Percentiles rank a stretch among this genome's conserved stretches.
These are phyloP conservation scores for Dioctria rufipes DNA, from an alignment of 2,888 invertebrate genomes.

Conservation along the genomic window DNA sequence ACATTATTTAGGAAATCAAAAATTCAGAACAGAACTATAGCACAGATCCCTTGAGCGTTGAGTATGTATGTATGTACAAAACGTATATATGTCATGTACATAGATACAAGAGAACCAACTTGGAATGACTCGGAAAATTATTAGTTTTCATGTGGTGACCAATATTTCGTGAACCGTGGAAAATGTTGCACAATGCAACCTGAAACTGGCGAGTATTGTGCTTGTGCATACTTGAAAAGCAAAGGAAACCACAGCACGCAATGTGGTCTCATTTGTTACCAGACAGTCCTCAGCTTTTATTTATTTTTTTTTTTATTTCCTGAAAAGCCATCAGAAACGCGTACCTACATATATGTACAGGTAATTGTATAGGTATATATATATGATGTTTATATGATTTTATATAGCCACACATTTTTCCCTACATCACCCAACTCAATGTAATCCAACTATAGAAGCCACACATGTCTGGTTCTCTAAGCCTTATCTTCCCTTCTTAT, in stretches of 20 bases:
- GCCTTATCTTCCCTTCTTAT: neutral
- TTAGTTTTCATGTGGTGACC: neutral
- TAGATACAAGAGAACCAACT: neutral
- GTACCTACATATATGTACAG: neutral
- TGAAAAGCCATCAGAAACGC: conserved; percentile 8
- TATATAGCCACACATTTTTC: neutral
- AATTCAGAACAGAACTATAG: neutral
- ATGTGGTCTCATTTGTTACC: conserved; percentile 43
- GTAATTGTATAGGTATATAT: too few relatives aligned
- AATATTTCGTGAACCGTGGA: conserved; percentile 20
- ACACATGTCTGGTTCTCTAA: conserved; percentile 34
- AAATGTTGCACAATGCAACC: conserved; percentile 25
- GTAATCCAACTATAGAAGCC: neutral
- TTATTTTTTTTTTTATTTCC: conserved; percentile 5
- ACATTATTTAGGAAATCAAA: neutral
- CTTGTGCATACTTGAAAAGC: neutral
- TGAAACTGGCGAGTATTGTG: neutral
- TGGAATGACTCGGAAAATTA: neutral
- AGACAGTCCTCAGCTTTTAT: conserved; percentile 27
- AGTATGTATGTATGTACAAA: too few relatives aligned
- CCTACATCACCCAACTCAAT: neutral
- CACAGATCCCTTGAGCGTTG: neutral
- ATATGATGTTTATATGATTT: neutral
- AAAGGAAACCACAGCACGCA: conserved; percentile 40
- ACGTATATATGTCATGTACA: neutral